phyloP scores from a whole-genome alignment of 1,140 invertebrate species.

The Aphidius ervi region DNA sequence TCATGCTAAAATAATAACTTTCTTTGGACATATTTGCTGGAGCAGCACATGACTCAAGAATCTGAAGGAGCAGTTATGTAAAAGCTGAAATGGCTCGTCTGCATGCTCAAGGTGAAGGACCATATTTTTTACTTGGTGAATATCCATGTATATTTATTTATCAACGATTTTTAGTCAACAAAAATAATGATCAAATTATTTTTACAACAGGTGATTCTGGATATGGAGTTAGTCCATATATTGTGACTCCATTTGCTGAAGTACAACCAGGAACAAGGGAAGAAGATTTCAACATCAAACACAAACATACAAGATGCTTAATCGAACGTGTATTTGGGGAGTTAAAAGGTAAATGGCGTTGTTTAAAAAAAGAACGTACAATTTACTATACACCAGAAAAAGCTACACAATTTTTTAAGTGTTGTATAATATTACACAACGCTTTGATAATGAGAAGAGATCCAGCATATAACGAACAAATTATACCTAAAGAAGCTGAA shows the following conservation, averaged over 20 bases:
- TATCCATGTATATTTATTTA: background rate
- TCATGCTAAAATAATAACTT: conserved; percentile 6
- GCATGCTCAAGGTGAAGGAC: background rate
- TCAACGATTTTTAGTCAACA: background rate
- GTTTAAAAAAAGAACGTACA: background rate
- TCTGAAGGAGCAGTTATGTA: conserved; percentile 4
- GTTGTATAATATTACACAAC: conserved; percentile 1
- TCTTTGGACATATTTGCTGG: conserved; percentile 8
- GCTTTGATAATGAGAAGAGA: too few relatives aligned
- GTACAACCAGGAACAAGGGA: background rate
- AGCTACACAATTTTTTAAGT: background rate
- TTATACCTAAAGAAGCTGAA: too few relatives aligned
- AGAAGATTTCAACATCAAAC: background rate
- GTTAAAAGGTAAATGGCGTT: background rate
- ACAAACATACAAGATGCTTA: background rate
- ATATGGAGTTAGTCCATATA: background rate
- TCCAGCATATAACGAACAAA: too few relatives aligned
- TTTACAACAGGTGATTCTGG: background rate
- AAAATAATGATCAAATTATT: background rate
- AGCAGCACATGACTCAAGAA: conserved; percentile 7
- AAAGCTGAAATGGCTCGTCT: conserved; percentile 7
- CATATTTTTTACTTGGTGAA: conserved; percentile 3
- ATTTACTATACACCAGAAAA: background rate
- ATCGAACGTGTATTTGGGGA: conserved; percentile 4
- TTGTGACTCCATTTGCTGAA: conserved; percentile 2